Percentiles rank a stretch among this genome's conserved stretches.
Evolutionary conservation across 2,797 vertebrate species (phyloP).

Genomic region (Bovichtus diacanthus): DNA sequence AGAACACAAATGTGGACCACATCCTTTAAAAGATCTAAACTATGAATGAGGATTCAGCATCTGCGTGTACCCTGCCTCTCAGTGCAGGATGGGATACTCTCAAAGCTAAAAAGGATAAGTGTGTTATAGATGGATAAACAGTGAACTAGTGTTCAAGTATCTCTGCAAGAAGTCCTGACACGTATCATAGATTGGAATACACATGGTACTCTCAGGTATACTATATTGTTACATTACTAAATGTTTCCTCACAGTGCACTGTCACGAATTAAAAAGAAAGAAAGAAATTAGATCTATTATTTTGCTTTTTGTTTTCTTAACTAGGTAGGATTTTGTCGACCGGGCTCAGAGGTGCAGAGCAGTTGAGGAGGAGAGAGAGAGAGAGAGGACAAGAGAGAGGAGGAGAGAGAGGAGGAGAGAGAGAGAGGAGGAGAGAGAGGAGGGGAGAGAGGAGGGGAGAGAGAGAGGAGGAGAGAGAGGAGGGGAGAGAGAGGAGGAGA

Average conservation of each 20-base stretch:
- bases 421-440: too few relatives aligned
- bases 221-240: background rate
- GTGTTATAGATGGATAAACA: constrained; percentile 4
- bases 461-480: too few relatives aligned
- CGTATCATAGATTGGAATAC: background rate
- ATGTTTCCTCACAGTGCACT: background rate
- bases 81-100: background rate
- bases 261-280: background rate
- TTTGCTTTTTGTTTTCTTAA: constrained; percentile 2
- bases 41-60: constrained; percentile 6
- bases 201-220: background rate
- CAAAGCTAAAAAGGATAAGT: background rate
- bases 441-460: too few relatives aligned
- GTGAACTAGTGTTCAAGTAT: background rate
- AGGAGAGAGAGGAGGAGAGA: too few relatives aligned
- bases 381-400: constrained; percentile 20
- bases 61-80: background rate
- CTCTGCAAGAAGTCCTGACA: background rate
- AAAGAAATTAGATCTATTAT: background rate
- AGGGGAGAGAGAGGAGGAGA: too few relatives aligned
- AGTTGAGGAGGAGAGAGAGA: constrained; percentile 50
- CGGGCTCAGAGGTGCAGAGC: constrained; percentile 18
- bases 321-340: constrained; percentile 12
- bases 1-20: background rate
- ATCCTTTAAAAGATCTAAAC: constrained; percentile 5